These are phyloP conservation scores for Scytalopus superciliaris DNA, from an alignment of 2,113 vertebrate species.

Conservation along the genomic window DNA sequence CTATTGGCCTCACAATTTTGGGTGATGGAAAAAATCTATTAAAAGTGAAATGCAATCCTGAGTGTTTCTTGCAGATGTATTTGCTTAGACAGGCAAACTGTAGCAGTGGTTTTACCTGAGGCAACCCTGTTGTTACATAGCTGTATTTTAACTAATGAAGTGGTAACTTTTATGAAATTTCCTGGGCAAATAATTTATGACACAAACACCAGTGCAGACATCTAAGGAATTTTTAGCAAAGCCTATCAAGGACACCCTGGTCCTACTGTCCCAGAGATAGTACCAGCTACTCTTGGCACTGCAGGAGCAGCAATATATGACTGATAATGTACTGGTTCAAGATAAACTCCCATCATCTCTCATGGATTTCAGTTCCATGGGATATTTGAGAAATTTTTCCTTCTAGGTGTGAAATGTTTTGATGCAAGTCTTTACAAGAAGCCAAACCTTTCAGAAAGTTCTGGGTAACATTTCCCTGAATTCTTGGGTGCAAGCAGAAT, in stretches of 20 bases:
- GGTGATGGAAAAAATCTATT: not conserved
- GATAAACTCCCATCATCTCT: not conserved
- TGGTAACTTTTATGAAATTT: not conserved
- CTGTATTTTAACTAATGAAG: not conserved
- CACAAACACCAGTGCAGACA: not conserved
- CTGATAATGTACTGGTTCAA: not conserved
- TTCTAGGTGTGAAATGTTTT: not conserved
- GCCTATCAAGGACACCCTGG: not conserved
- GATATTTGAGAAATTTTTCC: not conserved
- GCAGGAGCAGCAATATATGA: not conserved
- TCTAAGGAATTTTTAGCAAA: not conserved
- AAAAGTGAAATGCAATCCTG: not conserved
- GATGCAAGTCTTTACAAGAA: not conserved
- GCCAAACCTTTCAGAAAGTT: not conserved
- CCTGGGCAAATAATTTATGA: not conserved
- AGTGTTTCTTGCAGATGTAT: not conserved
- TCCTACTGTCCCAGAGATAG: not conserved
- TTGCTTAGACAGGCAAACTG: not conserved
- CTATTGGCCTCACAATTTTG: not conserved
- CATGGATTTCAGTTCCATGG: not conserved
- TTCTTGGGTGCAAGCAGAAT: not conserved
- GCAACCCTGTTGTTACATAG: not conserved
- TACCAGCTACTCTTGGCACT: not conserved
- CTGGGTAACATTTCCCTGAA: not conserved
- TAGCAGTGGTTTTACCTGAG: not conserved